Evolutionary conservation across 2,113 vertebrate species (phyloP), one percentile per base, ranked within the genome.

Genomic region (Sinocyclocheilus anophthalmus): DNA sequence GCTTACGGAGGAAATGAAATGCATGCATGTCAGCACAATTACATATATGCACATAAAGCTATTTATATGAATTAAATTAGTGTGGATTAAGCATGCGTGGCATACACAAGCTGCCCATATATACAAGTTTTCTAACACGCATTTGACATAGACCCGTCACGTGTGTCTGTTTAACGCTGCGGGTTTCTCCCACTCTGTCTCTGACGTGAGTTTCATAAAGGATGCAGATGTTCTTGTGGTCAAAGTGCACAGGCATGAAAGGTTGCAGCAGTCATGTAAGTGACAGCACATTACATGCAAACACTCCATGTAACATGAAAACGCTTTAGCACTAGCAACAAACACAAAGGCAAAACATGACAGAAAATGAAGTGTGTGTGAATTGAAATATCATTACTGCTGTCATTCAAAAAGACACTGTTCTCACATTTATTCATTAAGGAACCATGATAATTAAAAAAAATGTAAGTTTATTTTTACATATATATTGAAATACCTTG

Each of bases 161-260:
- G 55, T 55, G 59, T 85, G 79, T 79, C 76, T 85, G 77, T 81
- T 63, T 87, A 55, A 63, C 48, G 9, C 87, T 85, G 79, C 33
- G 84, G 72, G 73, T 82, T 63, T 50, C 86, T 88, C 85, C 84
- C 53, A 78, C 83, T 88, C 81, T 48, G 87, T 85, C 81, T 88
- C n/a, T 88, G 77, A 88, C 83, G 53, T 83, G 67, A 85, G 88
- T 89, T 88, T 91, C 84, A 82, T 59, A 87, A 78, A 89, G 88
- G 89, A 89, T 88, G 88, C 89, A 91, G 90, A 90, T 91, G 90
- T 85, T 87, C 90, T 88, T 90, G 86, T 86, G 89, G 86, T 88
- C 72, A 50, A 76, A 72, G 84, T 61, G 30, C 84, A 84, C 79
- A 86, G 76, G 84, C 83, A 82, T 63, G 65, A 81, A 79, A 85